Percentiles rank a stretch among this genome's conserved stretches.
Evolutionary conservation across 2,797 vertebrate species (phyloP).

Genomic region (Micropoecilia bifurca): DNA sequence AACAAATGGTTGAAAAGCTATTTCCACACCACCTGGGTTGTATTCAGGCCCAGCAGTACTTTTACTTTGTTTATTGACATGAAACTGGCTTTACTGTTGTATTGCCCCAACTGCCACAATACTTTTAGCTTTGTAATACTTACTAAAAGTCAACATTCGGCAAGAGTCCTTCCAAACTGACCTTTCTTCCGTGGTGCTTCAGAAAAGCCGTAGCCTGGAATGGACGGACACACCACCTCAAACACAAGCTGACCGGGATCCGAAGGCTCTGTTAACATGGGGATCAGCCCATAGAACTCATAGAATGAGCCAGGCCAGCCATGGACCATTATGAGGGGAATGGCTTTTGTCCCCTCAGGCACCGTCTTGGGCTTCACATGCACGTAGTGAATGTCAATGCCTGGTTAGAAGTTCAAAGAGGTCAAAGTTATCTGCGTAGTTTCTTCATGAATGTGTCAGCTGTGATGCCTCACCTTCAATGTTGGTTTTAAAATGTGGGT

Average conservation of each 20-base stretch:
- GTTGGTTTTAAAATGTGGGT: conserved; percentile 88
- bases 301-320: conserved; percentile 93
- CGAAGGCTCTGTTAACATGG: conserved; percentile 81
- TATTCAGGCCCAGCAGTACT: neutral
- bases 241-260: conserved; percentile 73
- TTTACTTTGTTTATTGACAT: neutral
- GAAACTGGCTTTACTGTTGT: neutral
- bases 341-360: conserved; percentile 65
- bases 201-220: conserved; percentile 91
- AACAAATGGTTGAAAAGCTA: neutral
- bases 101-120: neutral
- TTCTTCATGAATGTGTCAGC: neutral
- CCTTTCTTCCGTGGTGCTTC: conserved; percentile 87
- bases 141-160: neutral
- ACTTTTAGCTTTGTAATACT: neutral
- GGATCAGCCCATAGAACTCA: conserved; percentile 89
- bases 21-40: neutral
- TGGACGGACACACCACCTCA: conserved; percentile 91
- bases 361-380: conserved; percentile 84
- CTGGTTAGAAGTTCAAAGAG: conserved; percentile 55
- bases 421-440: neutral
- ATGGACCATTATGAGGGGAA: conserved; percentile 89
- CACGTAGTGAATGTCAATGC: conserved; percentile 88
- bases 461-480: conserved; percentile 84
- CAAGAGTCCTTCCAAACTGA: conserved; percentile 45